A percentile compares a stretch with the other conserved stretches of the same genome.
Evolutionary conservation across 2,888 invertebrate species (phyloP).

Genomic region (Itoplectis maculator): DNA sequence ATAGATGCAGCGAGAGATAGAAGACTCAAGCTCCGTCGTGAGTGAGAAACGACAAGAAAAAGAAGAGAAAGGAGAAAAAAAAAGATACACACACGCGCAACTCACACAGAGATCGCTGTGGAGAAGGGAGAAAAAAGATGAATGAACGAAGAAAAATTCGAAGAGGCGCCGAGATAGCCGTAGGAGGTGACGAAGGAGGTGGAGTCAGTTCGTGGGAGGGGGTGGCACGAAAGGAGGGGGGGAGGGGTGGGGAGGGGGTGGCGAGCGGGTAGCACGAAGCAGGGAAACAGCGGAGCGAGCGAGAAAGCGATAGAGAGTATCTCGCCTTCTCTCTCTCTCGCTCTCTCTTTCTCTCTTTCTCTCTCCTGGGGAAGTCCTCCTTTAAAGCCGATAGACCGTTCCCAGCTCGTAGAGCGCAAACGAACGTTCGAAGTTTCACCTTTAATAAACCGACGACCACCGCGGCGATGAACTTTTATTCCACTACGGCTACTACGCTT

Average conservation of each 20-base stretch:
- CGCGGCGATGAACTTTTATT: constrained; percentile 57
- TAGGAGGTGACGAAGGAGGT: constrained; percentile 72
- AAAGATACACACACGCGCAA: constrained; percentile 4
- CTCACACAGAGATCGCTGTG: no score
- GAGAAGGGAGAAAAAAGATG: constrained; percentile 61
- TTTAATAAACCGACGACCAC: constrained; percentile 58
- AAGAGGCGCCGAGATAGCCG: constrained; percentile 73
- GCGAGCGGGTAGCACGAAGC: constrained; percentile 39
- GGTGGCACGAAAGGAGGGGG: constrained; percentile 56
- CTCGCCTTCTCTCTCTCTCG: constrained; percentile 31
- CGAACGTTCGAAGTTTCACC: constrained; percentile 45
- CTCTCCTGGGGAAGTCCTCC: constrained; percentile 57
- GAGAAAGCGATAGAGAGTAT: constrained; percentile 40
- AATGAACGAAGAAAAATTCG: constrained; percentile 74
- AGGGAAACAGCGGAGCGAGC: constrained; percentile 40
- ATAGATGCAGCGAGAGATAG: constrained; percentile 38
- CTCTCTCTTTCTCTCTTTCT: background rate
- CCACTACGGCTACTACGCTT: constrained; percentile 37
- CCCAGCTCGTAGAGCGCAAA: constrained; percentile 59
- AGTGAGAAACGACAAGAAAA: constrained; percentile 37
- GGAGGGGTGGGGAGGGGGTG: constrained; percentile 22
- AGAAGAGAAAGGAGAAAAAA: constrained; percentile 10
- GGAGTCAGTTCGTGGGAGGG: constrained; percentile 65
- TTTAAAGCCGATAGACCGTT: constrained; percentile 75
- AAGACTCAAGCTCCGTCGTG: constrained; percentile 22